A percentile compares a stretch with the other conserved stretches of the same genome.
Evolutionary conservation across 1,140 invertebrate species (phyloP).

Genomic region (Trigoniulus corallinus): DNA sequence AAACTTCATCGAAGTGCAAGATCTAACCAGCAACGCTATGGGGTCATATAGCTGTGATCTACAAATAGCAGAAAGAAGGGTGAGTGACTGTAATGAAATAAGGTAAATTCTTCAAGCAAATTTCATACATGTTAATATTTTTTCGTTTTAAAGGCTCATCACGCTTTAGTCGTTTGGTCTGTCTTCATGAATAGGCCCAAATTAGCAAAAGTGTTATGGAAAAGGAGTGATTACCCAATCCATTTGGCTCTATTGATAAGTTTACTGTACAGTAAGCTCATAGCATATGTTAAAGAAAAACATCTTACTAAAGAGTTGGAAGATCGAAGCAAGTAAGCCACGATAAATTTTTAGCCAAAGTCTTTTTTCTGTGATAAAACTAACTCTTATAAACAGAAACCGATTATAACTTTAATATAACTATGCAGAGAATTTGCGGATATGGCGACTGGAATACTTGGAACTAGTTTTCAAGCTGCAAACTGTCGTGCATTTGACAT

Average conservation of each 20-base stretch:
- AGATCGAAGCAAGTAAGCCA: conserved; percentile 14
- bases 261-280: conserved; percentile 17
- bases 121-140: not conserved
- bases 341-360: not conserved
- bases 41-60: conserved; percentile 1
- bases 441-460: conserved; percentile 25
- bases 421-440: conserved; percentile 26
- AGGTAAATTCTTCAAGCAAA: not conserved
- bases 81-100: conserved; percentile 1
- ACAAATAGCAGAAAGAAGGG: conserved; percentile 6
- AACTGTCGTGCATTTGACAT: conserved; percentile 24
- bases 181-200: conserved; percentile 12
- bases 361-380: not conserved
- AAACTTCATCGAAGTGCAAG: conserved; percentile 6
- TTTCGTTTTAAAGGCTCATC: conserved; percentile 2
- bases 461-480: conserved; percentile 20
- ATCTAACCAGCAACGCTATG: conserved; percentile 7
- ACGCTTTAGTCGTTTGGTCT: conserved; percentile 1
- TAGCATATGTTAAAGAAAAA: conserved; percentile 16
- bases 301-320: conserved; percentile 16
- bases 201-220: conserved; percentile 29
- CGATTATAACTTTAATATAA: not conserved
- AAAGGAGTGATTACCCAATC: conserved; percentile 28
- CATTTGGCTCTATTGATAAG: conserved; percentile 26
- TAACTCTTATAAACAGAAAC: too few species aligned